phyloP scores from a whole-genome alignment of 2,113 vertebrate species.

The Oryzias javanicus region DNA sequence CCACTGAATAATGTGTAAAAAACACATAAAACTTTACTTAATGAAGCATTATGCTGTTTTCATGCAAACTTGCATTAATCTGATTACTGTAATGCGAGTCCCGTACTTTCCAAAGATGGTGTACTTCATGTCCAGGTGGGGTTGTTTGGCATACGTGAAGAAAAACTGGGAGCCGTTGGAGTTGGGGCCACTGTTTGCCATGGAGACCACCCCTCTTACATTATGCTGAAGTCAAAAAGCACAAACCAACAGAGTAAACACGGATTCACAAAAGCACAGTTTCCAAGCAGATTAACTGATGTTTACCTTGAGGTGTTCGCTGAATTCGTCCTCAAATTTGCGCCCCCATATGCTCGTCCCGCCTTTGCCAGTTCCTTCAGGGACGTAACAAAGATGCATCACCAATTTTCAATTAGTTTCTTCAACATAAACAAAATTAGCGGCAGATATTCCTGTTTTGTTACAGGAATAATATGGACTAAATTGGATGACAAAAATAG shows the following conservation, averaged over 20 bases:
- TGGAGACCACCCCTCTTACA: slow-evolving; percentile 93
- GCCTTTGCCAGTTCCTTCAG: slow-evolving; percentile 91
- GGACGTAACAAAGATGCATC: background rate
- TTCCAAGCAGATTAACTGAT: background rate
- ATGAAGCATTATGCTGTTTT: background rate
- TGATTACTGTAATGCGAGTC: background rate
- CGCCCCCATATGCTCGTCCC: slow-evolving; percentile 96
- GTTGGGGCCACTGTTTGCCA: slow-evolving; percentile 97
- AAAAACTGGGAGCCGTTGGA: slow-evolving; percentile 96
- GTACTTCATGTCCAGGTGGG: slow-evolving; percentile 98
- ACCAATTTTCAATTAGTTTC: too few relatives aligned
- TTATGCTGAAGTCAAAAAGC: slow-evolving; percentile 82
- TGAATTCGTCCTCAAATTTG: slow-evolving; percentile 97
- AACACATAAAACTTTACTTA: background rate
- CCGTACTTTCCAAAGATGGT: slow-evolving; percentile 96
- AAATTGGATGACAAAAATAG: too few relatives aligned
- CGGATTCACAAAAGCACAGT: too few relatives aligned
- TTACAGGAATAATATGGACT: too few relatives aligned
- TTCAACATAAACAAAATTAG: too few relatives aligned
- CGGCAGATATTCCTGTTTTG: too few relatives aligned
- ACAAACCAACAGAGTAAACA: background rate
- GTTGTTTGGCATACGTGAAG: slow-evolving; percentile 96
- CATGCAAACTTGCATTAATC: background rate
- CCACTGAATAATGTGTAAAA: background rate
- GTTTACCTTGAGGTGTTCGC: slow-evolving; percentile 93